phyloP scores from a whole-genome alignment of 2,113 vertebrate genomes.

The Pardalotus punctatus region DNA sequence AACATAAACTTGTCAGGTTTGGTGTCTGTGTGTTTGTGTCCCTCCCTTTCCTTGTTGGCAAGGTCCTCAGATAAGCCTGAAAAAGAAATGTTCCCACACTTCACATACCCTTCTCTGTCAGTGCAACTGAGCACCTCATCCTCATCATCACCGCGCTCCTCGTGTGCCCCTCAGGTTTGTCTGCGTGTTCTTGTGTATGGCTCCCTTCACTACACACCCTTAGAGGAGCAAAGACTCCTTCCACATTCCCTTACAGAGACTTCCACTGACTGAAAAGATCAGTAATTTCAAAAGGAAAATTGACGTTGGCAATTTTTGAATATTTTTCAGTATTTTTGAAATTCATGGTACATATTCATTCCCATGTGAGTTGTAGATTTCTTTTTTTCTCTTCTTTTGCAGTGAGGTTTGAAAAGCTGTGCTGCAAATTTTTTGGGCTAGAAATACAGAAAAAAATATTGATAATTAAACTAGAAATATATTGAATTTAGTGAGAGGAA shows the following conservation, averaged over 20 bases:
- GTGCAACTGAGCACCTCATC: background rate
- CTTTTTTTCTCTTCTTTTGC: background rate
- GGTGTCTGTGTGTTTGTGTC: background rate
- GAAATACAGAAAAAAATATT: background rate
- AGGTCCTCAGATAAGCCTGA: background rate
- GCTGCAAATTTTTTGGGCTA: background rate
- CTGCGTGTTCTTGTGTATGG: fast-evolving
- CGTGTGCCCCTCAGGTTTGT: background rate
- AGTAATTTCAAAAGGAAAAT: background rate
- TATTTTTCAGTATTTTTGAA: background rate
- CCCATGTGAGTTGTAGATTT: background rate
- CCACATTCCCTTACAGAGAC: background rate
- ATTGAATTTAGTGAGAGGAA: background rate
- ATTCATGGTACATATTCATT: background rate
- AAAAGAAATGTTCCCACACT: background rate
- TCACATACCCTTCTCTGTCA: background rate
- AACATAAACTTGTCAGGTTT: background rate
- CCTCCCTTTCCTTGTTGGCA: background rate
- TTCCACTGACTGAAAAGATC: background rate
- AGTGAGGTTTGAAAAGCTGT: background rate
- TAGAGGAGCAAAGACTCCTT: background rate
- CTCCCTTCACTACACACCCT: background rate
- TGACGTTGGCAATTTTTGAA: background rate
- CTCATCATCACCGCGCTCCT: background rate
- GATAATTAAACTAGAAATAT: background rate